Percentiles rank a stretch among this genome's conserved stretches.
Conservation (phyloP, 2,888 invertebrate genomes). For the Oeneis ivallda region DNA sequence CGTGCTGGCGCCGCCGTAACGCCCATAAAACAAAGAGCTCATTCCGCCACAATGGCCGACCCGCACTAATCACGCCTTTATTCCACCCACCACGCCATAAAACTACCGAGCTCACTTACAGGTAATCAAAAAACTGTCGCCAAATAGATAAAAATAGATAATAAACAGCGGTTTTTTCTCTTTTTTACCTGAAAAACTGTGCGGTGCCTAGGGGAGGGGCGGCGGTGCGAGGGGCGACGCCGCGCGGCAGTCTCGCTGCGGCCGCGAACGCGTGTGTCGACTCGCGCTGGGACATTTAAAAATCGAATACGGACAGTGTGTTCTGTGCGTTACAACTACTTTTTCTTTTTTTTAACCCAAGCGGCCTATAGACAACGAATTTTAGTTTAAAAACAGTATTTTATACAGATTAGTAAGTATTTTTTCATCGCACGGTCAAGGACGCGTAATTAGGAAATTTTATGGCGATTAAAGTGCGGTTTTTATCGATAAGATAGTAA, state of each 20-base stretch:
- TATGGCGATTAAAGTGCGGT: constrained; percentile 51
- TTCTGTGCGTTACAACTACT: constrained; percentile 39
- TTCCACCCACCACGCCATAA: constrained; percentile 39
- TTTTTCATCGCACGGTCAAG: constrained; percentile 39
- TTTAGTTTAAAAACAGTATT: constrained; percentile 19
- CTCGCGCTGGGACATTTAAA: constrained; percentile 43
- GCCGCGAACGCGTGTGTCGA: constrained; percentile 57
- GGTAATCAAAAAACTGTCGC: constrained; percentile 48
- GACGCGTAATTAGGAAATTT: constrained; percentile 53
- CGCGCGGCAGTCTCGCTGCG: constrained; percentile 67
- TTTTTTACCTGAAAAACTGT: constrained; percentile 70
- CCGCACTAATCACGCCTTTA: constrained; percentile 43
- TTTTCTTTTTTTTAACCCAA: constrained; percentile 24
- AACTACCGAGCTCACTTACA: constrained; percentile 44
- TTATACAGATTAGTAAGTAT: not conserved
- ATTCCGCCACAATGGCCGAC: constrained; percentile 40
- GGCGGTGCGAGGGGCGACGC: constrained; percentile 57
- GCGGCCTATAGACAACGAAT: constrained; percentile 46
- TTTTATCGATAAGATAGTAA: constrained; percentile 64
- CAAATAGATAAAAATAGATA: constrained; percentile 56
- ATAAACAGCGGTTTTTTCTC: constrained; percentile 47
- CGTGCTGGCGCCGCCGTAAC: constrained; percentile 37
- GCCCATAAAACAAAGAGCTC: constrained; percentile 46
- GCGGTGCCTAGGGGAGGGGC: constrained; percentile 56
- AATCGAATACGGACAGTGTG: constrained; percentile 34